phyloP scores from a whole-genome alignment of 2,888 invertebrate species.

The Tetheella fluctuosa region DNA sequence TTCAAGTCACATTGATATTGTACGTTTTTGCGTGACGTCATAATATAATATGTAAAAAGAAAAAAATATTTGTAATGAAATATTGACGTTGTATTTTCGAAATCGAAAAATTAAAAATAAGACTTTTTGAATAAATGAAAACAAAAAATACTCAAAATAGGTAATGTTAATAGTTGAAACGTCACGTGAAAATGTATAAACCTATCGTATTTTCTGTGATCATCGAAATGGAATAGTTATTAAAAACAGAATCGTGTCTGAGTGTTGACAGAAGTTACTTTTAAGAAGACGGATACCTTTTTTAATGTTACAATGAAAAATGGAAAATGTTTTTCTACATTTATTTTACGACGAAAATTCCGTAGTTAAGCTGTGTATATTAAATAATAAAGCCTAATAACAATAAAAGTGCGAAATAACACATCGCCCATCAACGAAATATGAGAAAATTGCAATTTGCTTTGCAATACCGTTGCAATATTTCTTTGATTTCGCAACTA shows the following conservation, averaged over 20 bases:
- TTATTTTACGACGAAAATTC: constrained; percentile 76
- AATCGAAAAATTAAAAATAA: constrained; percentile 56
- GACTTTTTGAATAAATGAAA: constrained; percentile 53
- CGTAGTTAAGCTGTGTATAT: constrained; percentile 81
- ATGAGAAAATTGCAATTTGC: constrained; percentile 36
- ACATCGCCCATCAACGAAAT: constrained; percentile 30
- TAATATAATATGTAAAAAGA: constrained; percentile 37
- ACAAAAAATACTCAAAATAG: constrained; percentile 46
- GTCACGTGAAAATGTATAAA: constrained; percentile 50
- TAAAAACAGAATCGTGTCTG: constrained; percentile 69
- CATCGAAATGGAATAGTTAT: constrained; percentile 78
- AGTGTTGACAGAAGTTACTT: constrained; percentile 70
- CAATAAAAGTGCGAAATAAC: constrained; percentile 47
- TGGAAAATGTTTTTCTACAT: constrained; percentile 73
- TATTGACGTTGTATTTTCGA: constrained; percentile 66
- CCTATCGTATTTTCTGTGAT: constrained; percentile 70
- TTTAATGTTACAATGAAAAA: constrained; percentile 67
- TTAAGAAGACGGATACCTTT: constrained; percentile 75
- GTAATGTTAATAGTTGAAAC: constrained; percentile 29
- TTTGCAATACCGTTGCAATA: constrained; percentile 25
- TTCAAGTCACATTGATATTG: constrained; percentile 60
- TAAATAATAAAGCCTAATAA: constrained; percentile 72
- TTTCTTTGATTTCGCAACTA: constrained; percentile 55
- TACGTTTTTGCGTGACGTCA: constrained; percentile 51
- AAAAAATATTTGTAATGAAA: constrained; percentile 52